Conservation (phyloP, 2,113 vertebrate genomes). For the Barbus barbus region DNA sequence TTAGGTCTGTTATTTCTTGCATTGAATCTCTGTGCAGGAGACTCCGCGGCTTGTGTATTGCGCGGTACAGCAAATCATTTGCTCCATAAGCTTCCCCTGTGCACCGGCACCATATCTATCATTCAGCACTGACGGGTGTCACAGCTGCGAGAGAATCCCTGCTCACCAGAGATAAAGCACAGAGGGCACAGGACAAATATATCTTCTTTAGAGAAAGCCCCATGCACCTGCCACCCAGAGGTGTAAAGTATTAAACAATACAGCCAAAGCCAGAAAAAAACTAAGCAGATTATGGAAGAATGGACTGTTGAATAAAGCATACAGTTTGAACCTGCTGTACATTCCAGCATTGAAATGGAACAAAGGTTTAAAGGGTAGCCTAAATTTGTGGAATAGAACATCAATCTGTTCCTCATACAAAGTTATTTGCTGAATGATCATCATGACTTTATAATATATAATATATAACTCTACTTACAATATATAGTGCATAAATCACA, state of each 20-base stretch:
- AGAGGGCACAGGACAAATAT: conserved; percentile 39
- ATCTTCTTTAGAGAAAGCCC: conserved; percentile 35
- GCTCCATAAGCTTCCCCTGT: conserved; percentile 36
- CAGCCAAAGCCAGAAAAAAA: conserved; percentile 6
- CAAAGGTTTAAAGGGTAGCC: background rate
- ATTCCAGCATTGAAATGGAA: background rate
- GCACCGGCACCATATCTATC: conserved; percentile 35
- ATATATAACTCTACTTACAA: too few relatives aligned
- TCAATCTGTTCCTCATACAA: background rate
- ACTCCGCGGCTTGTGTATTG: background rate
- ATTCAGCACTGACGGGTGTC: conserved; percentile 26
- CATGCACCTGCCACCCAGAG: conserved; percentile 27
- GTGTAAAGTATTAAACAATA: conserved; percentile 39
- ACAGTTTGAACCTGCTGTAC: background rate
- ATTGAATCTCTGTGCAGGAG: conserved; percentile 6
- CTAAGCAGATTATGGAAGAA: conserved; percentile 28
- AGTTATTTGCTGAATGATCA: background rate
- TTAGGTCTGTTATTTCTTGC: conserved; percentile 35
- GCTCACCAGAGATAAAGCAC: conserved; percentile 35
- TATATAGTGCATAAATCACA: too few relatives aligned
- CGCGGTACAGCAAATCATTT: conserved; percentile 37
- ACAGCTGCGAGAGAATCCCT: conserved; percentile 29
- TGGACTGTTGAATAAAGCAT: background rate
- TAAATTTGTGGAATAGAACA: too few relatives aligned
- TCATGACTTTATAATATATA: too few relatives aligned